Base-by-base conservation (phyloP, 2,888 invertebrate genomes). In the Argynnis bischoffii region DNA sequence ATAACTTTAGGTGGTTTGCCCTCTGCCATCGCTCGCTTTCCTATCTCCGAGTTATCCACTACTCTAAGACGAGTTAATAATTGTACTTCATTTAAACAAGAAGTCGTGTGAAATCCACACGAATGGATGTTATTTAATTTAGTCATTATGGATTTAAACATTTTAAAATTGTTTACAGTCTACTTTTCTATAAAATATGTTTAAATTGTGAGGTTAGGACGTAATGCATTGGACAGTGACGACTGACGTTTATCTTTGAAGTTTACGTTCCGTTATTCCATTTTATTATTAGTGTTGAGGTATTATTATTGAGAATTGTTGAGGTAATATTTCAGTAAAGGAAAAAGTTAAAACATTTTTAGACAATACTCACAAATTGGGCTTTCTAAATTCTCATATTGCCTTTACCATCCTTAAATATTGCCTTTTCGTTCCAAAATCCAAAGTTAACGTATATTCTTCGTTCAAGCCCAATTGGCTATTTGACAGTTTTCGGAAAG, bases 21-120 rank as follows among this genome's bases (percentile, higher is more conserved):
- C 83, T 98, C 97, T 2, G 96, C 95, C 96, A 98, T 98, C 1
- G 99, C 99, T 82, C 96, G 95, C 85, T 97, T 98, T 48, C 99
- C 99, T 70, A 99, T 95, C 75, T 96, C 96, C 66, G 98, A 98
- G 88, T 99, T 99, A 87, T 99, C 99, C 3, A 99, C 99, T 6
- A 99, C 98, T 78, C 98, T 93, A 16, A 99, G 90, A 60, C 98
- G 93, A 1, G 97, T 94, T 74, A 97, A 79, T 81, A 96, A 95
- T 53, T 95, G 94, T 59, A 97, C 96, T 88, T 97, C 95, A 80
- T 89, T 94, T 74, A 93, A 86, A 65, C 87, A 81, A 6, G 93
- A 75, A 0, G 95, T 94, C 13, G 95, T 94, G 79, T 95, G 95
- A 66, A 96, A 87, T 6, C 86, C 84, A 69, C 84, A 78, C 59